Conservation (phyloP, 1,140 invertebrate species). For the Drosophila carrolli region DNA sequence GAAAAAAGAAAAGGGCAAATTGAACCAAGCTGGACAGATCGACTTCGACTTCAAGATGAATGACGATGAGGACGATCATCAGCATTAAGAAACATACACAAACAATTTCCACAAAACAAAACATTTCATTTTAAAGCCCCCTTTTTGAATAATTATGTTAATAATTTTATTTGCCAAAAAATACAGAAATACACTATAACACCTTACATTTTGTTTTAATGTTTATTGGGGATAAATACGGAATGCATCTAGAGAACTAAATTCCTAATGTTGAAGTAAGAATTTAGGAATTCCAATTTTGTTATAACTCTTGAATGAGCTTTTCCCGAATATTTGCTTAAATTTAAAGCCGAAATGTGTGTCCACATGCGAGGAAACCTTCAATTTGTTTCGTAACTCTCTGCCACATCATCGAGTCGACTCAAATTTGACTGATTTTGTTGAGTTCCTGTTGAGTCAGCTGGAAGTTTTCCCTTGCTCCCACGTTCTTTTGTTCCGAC, state of each 20-base stretch:
- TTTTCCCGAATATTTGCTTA: no score
- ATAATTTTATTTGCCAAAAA: not conserved
- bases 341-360: not conserved
- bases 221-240: not conserved
- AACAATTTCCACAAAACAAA: not conserved
- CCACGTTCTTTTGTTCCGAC: conserved; percentile 17
- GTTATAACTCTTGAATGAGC: no score
- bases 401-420: conserved; percentile 40
- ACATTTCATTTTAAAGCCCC: not conserved
- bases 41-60: no score
- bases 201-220: not conserved
- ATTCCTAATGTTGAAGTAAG: no score
- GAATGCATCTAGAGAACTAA: not conserved
- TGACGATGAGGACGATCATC: not conserved
- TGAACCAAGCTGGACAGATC: no score
- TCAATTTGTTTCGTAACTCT: conserved; percentile 40
- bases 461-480: conserved; percentile 11
- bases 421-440: conserved; percentile 41
- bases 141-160: not conserved
- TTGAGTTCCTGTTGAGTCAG: conserved; percentile 33
- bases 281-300: no score
- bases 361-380: conserved; percentile 2
- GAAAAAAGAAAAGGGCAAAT: not conserved
- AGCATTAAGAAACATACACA: not conserved
- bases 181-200: not conserved